Evolutionary conservation across 2,113 vertebrate species (phyloP).

Genomic region (Carassius gibelio): DNA sequence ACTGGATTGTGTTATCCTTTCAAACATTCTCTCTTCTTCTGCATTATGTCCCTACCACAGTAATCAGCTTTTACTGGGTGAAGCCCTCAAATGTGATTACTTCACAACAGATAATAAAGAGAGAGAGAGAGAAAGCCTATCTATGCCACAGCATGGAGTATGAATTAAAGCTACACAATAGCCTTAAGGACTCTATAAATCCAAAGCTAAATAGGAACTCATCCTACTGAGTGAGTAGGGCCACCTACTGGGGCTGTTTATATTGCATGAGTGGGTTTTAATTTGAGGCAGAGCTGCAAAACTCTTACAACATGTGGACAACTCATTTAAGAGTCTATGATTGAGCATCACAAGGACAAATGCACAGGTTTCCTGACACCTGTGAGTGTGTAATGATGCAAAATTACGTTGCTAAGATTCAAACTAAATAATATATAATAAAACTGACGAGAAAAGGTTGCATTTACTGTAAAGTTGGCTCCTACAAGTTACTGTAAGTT

Average conservation of each 20-base stretch:
- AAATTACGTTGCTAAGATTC: no score
- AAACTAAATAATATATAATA: no score
- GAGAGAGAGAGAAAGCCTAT: constrained; percentile 48
- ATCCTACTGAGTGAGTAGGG: constrained; percentile 68
- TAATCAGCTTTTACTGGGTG: constrained; percentile 71
- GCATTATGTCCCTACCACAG: constrained; percentile 60
- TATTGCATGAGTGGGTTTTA: constrained; percentile 38
- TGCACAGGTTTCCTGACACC: no score
- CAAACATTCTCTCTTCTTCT: constrained; percentile 47
- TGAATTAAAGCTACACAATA: constrained; percentile 70
- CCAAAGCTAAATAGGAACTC: constrained; percentile 42
- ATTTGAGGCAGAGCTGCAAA: background rate
- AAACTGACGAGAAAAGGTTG: background rate
- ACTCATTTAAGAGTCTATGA: background rate
- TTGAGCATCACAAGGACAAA: background rate
- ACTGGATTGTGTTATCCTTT: constrained; percentile 61
- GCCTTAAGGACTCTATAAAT: constrained; percentile 70
- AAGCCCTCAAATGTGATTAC: constrained; percentile 75
- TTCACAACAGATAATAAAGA: constrained; percentile 71
- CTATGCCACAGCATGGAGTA: constrained; percentile 63
- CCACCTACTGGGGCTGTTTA: constrained; percentile 74
- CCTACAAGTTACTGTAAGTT: no score
- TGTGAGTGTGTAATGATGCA: background rate
- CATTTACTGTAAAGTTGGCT: background rate
- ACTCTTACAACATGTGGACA: background rate